Conservation (phyloP, 1,140 invertebrate genomes). For the Conus betulinus region DNA sequence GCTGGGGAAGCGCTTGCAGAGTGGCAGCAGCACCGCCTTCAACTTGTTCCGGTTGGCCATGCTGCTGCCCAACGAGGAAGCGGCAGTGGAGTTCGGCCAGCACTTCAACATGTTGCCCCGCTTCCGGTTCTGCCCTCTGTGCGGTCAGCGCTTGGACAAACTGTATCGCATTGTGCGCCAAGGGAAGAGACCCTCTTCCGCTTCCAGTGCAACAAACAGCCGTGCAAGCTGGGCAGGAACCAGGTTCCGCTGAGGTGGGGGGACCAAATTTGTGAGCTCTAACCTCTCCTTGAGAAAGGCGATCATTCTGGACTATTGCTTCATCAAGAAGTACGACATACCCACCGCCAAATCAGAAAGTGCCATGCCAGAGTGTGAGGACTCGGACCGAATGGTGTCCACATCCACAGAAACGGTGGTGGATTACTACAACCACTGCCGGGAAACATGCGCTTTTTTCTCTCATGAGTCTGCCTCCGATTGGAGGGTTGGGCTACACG, state of each 20-base stretch:
- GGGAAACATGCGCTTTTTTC: neutral
- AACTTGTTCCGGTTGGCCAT: neutral
- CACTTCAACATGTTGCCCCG: neutral
- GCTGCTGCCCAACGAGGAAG: neutral
- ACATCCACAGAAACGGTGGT: neutral
- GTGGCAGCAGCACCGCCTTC: neutral
- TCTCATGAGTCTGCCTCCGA: neutral
- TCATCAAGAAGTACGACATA: conserved; percentile 2
- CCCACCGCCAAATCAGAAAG: neutral
- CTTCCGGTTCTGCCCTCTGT: neutral
- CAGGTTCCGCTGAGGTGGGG: neutral
- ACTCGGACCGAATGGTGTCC: neutral
- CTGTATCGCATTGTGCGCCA: neutral
- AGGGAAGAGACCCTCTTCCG: neutral
- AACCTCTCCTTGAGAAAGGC: neutral
- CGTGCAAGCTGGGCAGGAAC: neutral
- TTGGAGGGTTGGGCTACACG: neutral
- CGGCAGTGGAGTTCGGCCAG: neutral
- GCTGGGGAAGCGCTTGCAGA: neutral
- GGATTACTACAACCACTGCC: neutral
- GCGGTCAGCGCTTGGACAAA: neutral
- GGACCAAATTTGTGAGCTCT: neutral
- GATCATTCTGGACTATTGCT: conserved; percentile 2
- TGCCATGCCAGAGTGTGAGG: neutral
- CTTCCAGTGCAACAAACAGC: conserved; percentile 2